Conservation (phyloP, 2,113 vertebrate species). For the Gobio gobio region DNA sequence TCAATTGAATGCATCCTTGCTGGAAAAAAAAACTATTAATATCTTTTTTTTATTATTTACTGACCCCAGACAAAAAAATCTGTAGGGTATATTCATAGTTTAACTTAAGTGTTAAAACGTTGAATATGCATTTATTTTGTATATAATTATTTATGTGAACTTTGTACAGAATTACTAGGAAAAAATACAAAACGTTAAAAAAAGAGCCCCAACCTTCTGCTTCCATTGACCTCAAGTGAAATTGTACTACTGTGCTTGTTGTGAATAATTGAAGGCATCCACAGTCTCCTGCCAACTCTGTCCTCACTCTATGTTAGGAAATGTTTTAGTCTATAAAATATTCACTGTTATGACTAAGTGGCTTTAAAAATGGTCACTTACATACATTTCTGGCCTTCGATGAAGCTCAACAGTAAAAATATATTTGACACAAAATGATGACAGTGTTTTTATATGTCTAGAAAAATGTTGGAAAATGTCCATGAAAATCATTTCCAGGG, state of each 20-base stretch:
- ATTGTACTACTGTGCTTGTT: neutral
- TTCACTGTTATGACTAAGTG: neutral
- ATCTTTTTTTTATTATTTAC: too few relatives aligned
- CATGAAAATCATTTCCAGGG: neutral
- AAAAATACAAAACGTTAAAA: neutral
- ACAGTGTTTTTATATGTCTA: neutral
- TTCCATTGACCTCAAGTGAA: slow-evolving; percentile 1
- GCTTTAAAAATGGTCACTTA: too few relatives aligned
- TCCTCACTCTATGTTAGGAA: neutral
- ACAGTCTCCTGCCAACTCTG: neutral
- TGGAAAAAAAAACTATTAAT: too few relatives aligned
- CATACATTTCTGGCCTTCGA: too few relatives aligned
- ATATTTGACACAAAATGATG: neutral
- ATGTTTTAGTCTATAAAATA: neutral
- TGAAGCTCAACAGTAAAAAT: too few relatives aligned
- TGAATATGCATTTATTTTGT: neutral
- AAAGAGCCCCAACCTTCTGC: neutral
- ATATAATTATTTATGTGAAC: neutral
- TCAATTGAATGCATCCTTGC: too few relatives aligned
- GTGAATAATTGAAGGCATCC: slow-evolving; percentile 47
- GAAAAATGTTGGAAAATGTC: neutral
- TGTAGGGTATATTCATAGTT: neutral
- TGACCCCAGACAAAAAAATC: neutral
- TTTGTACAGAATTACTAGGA: neutral
- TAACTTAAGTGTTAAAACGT: neutral